Conservation (phyloP, 2,888 invertebrate genomes). For the Cheilosia pagana region DNA sequence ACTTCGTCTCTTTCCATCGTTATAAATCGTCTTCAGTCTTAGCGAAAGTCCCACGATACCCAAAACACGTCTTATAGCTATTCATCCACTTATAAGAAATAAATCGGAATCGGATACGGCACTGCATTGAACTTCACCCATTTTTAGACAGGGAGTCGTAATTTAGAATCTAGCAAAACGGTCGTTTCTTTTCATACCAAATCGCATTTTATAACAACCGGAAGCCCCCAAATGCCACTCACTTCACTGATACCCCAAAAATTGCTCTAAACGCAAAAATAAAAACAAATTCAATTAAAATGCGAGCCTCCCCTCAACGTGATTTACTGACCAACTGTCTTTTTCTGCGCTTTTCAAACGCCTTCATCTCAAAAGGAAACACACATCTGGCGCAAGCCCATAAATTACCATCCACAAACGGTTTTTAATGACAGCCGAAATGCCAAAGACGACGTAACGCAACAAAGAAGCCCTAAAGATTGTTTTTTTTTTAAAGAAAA, state of each 20-base stretch:
- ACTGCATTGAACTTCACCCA: too few species aligned
- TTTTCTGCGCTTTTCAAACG: not conserved
- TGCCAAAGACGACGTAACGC: not conserved
- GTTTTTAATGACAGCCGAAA: not conserved
- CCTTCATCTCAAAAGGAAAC: not conserved
- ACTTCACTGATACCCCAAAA: not conserved
- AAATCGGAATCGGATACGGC: too few species aligned
- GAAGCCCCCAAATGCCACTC: not conserved
- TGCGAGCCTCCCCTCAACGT: not conserved
- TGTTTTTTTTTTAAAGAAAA: not conserved
- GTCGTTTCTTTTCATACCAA: too few species aligned
- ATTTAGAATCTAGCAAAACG: too few species aligned
- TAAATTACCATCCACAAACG: constrained; percentile 34
- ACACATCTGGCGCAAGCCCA: constrained; percentile 20
- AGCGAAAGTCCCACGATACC: too few species aligned
- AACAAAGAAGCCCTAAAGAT: not conserved
- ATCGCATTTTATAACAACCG: too few species aligned
- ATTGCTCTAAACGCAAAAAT: not conserved
- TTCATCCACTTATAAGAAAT: too few species aligned
- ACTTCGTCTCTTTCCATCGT: too few species aligned
- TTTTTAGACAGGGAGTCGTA: too few species aligned
- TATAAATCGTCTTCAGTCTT: too few species aligned
- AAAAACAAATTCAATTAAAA: constrained; percentile 3
- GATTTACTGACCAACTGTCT: not conserved
- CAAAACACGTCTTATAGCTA: too few species aligned